Conservation (phyloP, 2,113 vertebrate species). For the Eurystomus gularis region DNA sequence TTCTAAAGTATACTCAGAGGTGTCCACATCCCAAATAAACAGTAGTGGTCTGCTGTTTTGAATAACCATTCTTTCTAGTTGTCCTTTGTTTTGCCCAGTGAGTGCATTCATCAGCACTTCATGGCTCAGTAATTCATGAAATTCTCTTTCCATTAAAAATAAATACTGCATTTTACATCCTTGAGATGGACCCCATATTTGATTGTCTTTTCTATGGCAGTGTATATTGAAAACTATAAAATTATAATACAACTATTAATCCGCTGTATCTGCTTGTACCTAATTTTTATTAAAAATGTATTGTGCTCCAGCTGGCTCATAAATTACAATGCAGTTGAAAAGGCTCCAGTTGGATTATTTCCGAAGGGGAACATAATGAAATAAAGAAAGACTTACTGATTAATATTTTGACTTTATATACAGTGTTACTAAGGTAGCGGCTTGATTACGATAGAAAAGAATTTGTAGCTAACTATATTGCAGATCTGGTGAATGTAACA, state of each 20-base stretch:
- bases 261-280: constrained; percentile 77
- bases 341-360: constrained; percentile 39
- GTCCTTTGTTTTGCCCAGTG: constrained; percentile 27
- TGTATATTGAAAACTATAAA: constrained; percentile 75
- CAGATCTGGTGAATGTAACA: neutral
- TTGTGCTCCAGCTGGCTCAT: constrained; percentile 66
- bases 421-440: neutral
- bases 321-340: constrained; percentile 48
- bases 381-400: constrained; percentile 10
- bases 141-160: constrained; percentile 82
- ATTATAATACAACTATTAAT: constrained; percentile 80
- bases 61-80: neutral
- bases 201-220: constrained; percentile 64
- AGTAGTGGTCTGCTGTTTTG: neutral
- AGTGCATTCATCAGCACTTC: constrained; percentile 43
- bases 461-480: constrained; percentile 12
- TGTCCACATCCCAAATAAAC: neutral
- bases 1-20: neutral
- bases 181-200: constrained; percentile 64
- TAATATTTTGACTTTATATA: constrained; percentile 50
- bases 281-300: constrained; percentile 80
- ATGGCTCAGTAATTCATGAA: constrained; percentile 72
- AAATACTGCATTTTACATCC: constrained; percentile 78
- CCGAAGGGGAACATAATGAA: constrained; percentile 37
- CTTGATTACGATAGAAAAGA: constrained; percentile 27